phyloP scores from a whole-genome alignment of 1,140 invertebrate species.

The Euwallacea similis region DNA sequence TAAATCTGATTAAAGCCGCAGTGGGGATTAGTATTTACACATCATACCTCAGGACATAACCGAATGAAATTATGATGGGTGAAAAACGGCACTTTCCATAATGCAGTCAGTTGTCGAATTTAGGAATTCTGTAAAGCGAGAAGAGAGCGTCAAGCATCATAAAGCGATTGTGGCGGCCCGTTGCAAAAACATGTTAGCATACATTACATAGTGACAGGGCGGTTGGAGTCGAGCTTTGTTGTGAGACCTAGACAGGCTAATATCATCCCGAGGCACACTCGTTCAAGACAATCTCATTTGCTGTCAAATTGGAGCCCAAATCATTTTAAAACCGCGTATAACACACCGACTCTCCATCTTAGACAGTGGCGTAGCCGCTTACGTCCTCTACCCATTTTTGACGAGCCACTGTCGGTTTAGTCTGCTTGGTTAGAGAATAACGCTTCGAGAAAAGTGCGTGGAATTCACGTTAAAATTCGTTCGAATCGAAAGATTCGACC shows the following conservation, averaged over 20 bases:
- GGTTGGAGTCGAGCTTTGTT: conserved; percentile 48
- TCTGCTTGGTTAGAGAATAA: background rate
- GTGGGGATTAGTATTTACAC: too few relatives aligned
- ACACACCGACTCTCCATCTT: conserved; percentile 26
- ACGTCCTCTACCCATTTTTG: background rate
- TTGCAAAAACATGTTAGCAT: conserved; percentile 51
- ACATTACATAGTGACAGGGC: conserved; percentile 52
- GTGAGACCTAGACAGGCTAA: conserved; percentile 51
- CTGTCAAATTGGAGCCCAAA: conserved; percentile 51
- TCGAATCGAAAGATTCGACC: background rate
- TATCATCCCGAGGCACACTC: conserved; percentile 51
- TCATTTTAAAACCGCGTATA: conserved; percentile 49
- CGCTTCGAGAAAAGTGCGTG: too few relatives aligned
- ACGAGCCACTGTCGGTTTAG: background rate
- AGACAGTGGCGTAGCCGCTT: conserved; percentile 25
- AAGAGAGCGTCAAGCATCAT: conserved; percentile 49
- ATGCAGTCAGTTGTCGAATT: conserved; percentile 47
- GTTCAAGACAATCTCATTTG: conserved; percentile 52
- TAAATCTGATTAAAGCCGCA: too few relatives aligned
- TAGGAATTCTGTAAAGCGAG: conserved; percentile 44
- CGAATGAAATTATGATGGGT: background rate
- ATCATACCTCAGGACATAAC: background rate
- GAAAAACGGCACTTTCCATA: conserved; percentile 32
- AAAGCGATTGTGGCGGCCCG: conserved; percentile 49
- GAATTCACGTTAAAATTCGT: background rate